phyloP scores from a whole-genome alignment of 37 sponge, comb jelly and placozoan species.

The Haliclona indistincta region DNA sequence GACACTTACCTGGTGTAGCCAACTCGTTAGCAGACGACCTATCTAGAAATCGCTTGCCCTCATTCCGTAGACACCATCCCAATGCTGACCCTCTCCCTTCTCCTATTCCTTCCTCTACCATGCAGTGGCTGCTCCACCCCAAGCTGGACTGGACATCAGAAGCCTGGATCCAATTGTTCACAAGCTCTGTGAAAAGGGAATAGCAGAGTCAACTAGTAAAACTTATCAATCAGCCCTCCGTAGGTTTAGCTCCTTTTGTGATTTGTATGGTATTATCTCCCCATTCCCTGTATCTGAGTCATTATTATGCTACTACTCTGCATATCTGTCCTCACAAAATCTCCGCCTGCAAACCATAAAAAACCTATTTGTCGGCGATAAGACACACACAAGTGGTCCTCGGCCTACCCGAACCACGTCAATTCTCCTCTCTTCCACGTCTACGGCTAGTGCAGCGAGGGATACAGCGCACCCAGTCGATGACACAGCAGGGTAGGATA shows the following conservation, averaged over 20 bases:
- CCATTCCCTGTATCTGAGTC: no score
- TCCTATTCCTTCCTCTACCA: not conserved
- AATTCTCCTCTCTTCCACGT: constrained; percentile 32
- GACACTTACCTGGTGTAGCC: constrained; percentile 16
- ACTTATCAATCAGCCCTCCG: constrained; percentile 45
- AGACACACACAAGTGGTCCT: constrained; percentile 29
- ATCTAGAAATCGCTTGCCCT: constrained; percentile 19
- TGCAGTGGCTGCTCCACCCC: constrained; percentile 25
- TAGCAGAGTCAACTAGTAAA: constrained; percentile 52
- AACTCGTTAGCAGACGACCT: constrained; percentile 50
- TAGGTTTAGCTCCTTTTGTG: constrained; percentile 37
- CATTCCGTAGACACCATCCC: constrained; percentile 15
- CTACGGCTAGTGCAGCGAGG: constrained; percentile 38
- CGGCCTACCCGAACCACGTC: constrained; percentile 43
- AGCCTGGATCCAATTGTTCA: constrained; percentile 49
- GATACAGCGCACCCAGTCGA: constrained; percentile 6
- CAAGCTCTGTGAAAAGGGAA: constrained; percentile 11
- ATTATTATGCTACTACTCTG: no score
- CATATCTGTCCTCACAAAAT: constrained; percentile 25
- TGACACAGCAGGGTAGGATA: not conserved
- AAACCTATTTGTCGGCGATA: constrained; percentile 57
- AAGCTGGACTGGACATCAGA: constrained; percentile 57
- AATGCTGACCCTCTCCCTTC: not conserved
- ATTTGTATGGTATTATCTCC: not conserved
- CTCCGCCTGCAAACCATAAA: constrained; percentile 41